Evolutionary conservation across 2,113 vertebrate species (phyloP), one percentile per base, ranked within the genome.

Genomic region (Myodes glareolus): DNA sequence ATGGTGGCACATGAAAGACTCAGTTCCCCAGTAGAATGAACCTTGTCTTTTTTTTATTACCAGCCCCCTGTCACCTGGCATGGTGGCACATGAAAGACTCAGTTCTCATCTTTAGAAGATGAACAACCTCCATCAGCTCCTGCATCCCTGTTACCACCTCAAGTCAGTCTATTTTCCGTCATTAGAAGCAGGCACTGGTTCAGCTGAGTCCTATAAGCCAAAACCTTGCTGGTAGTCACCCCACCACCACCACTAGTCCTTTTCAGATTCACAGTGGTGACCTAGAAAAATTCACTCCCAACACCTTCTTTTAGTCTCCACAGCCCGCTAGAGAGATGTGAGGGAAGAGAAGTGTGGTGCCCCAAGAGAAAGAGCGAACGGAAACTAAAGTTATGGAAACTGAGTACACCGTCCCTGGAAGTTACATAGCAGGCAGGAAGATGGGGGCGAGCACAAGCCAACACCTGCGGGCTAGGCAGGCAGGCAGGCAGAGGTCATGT

Each of bases 241-340:
- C 16, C 3, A 5, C 63, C 55, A 0, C 55, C 16, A 16, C 55
- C 31, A 0, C 16, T 6, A 10, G 21, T 8, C 14, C 61, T 11
- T 36, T n/a, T 36, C 19, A 27, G 8, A 77, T 29, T 36, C 47
- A 29, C 29, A 13, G 19, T 45, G 42, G 55, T 8, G 39, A 92
- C 70, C 36, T 68, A 50, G 36, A 80, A 25, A 82, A 87, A 47
- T 7, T 9, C 19, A 47, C 73, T 55, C 12, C 58, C 5, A 11
- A 7, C 6, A 29, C 11, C 65, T 61, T 29, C 76, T 47, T 25
- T 67, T 33, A 29, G 39, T 55, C 13, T 10, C 36, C 63, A 94
- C 23, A 36, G 9, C n/a, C 45, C 55, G 27, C n/a, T 65, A 84
- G 67, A 86, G 12, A 63, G 47, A 36, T 4, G 12, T 29, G 14